A percentile compares a stretch with the other conserved stretches of the same genome.
phyloP scores from a whole-genome alignment of 1,140 invertebrate species.

The Heliconius hewitsoni region DNA sequence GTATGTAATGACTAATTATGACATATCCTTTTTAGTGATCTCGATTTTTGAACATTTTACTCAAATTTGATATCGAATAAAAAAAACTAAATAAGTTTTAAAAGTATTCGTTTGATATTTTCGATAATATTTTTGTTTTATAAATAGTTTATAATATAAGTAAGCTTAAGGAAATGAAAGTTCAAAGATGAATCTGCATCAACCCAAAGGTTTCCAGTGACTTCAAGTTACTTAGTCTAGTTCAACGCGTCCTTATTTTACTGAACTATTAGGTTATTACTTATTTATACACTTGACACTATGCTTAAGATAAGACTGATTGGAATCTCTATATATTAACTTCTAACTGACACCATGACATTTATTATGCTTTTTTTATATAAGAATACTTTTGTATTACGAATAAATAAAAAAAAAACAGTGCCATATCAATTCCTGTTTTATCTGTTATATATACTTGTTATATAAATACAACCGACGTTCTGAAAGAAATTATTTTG shows the following conservation, averaged over 20 bases:
- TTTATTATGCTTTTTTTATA: background rate
- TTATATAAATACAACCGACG: background rate
- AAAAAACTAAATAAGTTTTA: background rate
- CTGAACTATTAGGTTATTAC: constrained; percentile 4
- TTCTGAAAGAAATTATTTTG: background rate
- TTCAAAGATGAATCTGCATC: constrained; percentile 51
- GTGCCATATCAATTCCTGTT: background rate
- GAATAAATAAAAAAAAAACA: background rate
- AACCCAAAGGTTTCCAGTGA: constrained; percentile 43
- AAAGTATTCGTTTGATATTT: background rate
- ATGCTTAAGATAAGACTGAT: constrained; percentile 58
- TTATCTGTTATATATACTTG: constrained; percentile 6
- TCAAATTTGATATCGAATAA: background rate
- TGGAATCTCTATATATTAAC: constrained; percentile 52
- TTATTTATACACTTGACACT: background rate
- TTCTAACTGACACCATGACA: constrained; percentile 1
- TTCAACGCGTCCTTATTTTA: constrained; percentile 6
- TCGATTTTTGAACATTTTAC: constrained; percentile 30
- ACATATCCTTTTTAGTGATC: constrained; percentile 35
- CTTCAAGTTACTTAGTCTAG: constrained; percentile 24
- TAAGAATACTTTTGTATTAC: background rate
- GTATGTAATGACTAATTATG: constrained; percentile 4
- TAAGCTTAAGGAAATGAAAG: constrained; percentile 38
- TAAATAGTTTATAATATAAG: constrained; percentile 7
- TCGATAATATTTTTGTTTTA: constrained; percentile 14